These are phyloP conservation scores for Bungarus multicinctus DNA, from an alignment of 2,113 vertebrate genomes.

Conservation along the genomic window DNA sequence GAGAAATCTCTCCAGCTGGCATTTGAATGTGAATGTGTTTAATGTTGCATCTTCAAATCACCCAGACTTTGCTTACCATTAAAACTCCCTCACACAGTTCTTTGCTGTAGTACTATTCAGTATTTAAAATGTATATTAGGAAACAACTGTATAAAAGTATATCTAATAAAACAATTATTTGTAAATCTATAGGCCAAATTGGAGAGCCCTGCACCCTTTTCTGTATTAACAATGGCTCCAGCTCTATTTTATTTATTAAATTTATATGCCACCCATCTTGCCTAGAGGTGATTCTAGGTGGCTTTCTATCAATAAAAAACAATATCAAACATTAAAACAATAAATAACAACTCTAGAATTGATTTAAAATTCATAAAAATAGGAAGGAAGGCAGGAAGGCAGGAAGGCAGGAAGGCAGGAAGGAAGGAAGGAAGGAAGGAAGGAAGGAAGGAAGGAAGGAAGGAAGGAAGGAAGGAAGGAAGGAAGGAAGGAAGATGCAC, in stretches of 20 bases:
- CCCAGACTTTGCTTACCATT: background rate
- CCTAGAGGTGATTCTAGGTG: background rate
- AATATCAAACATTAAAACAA: background rate
- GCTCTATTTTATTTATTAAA: background rate
- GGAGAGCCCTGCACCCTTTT: background rate
- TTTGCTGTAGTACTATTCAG: background rate
- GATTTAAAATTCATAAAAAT: background rate
- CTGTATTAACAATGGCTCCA: background rate
- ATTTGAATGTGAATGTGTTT: background rate
- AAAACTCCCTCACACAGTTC: background rate
- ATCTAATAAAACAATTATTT: background rate
- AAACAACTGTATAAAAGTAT: background rate
- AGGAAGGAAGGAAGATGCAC: background rate
- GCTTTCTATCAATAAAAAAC: background rate
- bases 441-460: too few species aligned
- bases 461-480: too few species aligned
- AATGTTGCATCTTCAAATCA: background rate
- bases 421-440: too few species aligned
- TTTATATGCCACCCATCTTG: background rate
- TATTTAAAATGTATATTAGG: background rate
- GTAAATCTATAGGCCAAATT: background rate
- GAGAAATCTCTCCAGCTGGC: constrained; percentile 41
- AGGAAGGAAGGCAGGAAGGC: background rate
- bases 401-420: too few species aligned
- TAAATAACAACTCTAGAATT: background rate